Conservation (phyloP, 2,888 invertebrate genomes). For the Ophion costatus region DNA sequence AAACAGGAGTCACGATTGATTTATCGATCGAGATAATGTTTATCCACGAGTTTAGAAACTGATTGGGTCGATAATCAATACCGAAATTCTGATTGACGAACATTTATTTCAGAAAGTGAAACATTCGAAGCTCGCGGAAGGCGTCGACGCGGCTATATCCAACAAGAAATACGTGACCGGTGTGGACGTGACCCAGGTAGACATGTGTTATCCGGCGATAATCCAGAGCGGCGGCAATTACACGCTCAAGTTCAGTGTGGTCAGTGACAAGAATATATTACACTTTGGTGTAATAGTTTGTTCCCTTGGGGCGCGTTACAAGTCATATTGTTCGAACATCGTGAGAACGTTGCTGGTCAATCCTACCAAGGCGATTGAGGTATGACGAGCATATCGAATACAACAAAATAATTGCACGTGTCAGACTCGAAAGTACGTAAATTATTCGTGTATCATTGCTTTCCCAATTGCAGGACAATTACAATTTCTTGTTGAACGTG, state of each 20-base stretch:
- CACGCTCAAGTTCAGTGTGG: conserved; percentile 97
- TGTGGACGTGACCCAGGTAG: conserved; percentile 94
- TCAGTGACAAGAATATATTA: conserved; percentile 95
- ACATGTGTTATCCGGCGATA: conserved; percentile 99
- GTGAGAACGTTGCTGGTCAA: conserved; percentile 98
- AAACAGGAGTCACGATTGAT: no score
- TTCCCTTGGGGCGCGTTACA: conserved; percentile 96
- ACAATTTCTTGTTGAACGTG: conserved; percentile 94
- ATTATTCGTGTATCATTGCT: neutral
- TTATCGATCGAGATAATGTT: no score
- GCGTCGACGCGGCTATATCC: conserved; percentile 96
- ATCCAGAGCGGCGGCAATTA: conserved; percentile 99
- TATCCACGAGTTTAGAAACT: no score
- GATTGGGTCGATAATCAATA: conserved; percentile 19
- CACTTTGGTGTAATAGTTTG: conserved; percentile 99
- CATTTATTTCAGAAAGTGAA: conserved; percentile 92
- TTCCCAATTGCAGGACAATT: conserved; percentile 89
- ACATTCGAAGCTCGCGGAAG: conserved; percentile 97
- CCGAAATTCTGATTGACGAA: neutral
- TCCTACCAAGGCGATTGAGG: conserved; percentile 89
- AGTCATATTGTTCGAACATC: conserved; percentile 99
- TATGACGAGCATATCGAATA: conserved; percentile 68
- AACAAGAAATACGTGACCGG: conserved; percentile 98
- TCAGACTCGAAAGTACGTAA: neutral
- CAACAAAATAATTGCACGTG: neutral